Conservation (phyloP, 1,140 invertebrate species). For the Andrena cerasifolii region DNA sequence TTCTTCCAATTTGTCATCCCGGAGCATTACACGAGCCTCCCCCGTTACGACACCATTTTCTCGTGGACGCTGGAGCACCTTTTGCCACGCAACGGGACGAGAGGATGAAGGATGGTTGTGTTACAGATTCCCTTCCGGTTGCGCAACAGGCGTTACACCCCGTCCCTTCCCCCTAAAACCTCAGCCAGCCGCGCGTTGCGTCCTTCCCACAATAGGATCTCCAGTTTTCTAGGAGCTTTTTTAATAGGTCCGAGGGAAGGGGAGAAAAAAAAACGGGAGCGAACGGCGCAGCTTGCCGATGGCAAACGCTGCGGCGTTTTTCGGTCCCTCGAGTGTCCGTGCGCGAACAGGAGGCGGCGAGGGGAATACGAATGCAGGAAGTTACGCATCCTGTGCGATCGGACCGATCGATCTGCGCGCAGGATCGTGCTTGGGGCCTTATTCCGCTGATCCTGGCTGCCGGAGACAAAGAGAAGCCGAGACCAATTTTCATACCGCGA, state of each 20-base stretch:
- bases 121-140: slow-evolving; percentile 63
- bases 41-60: too few relatives aligned
- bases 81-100: not conserved
- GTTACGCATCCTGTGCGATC: slow-evolving; percentile 65
- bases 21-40: slow-evolving; percentile 22
- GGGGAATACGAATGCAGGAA: slow-evolving; percentile 65
- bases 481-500: too few relatives aligned
- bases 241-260: slow-evolving; percentile 47
- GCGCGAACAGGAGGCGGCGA: slow-evolving; percentile 19
- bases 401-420: slow-evolving; percentile 46
- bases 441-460: slow-evolving; percentile 39
- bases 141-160: slow-evolving; percentile 58
- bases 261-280: not conserved
- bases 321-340: slow-evolving; percentile 52
- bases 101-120: slow-evolving; percentile 19
- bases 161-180: not conserved
- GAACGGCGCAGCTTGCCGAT: slow-evolving; percentile 56
- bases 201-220: slow-evolving; percentile 53
- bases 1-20: too few relatives aligned
- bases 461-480: not conserved
- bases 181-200: slow-evolving; percentile 3
- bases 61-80: too few relatives aligned
- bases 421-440: slow-evolving; percentile 30
- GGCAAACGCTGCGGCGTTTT: slow-evolving; percentile 57
- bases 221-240: slow-evolving; percentile 64